phyloP scores from a whole-genome alignment of 2,113 vertebrate genomes.

The Dicerorhinus sumatrensis region DNA sequence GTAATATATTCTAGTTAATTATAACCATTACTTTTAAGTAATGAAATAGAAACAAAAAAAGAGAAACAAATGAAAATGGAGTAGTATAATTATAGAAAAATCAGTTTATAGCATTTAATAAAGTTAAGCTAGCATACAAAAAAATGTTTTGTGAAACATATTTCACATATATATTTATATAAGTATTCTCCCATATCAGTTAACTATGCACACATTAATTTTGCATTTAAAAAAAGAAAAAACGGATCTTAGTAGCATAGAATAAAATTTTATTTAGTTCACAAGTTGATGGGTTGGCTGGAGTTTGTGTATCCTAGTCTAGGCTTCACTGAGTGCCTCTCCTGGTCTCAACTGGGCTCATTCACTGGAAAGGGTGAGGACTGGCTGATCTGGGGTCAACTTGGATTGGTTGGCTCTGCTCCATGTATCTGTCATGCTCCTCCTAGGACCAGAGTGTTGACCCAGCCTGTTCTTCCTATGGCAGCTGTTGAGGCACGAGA shows the following conservation, averaged over 20 bases:
- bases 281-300: background rate
- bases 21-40: background rate
- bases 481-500: background rate
- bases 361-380: background rate
- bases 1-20: background rate
- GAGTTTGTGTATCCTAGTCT: background rate
- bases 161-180: background rate
- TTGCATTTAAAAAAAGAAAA: background rate
- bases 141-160: background rate
- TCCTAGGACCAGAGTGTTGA: background rate
- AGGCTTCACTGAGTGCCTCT: background rate
- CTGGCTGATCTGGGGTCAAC: background rate
- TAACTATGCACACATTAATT: background rate
- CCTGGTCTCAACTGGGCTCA: background rate
- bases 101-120: background rate
- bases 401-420: background rate
- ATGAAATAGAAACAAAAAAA: background rate
- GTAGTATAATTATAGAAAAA: background rate
- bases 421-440: background rate
- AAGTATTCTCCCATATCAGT: background rate
- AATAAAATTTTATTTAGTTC: background rate
- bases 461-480: background rate
- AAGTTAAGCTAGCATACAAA: background rate
- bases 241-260: background rate
- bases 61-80: background rate